Evolutionary conservation across 2,888 invertebrate genomes (phyloP).

Genomic region (Eupithecia subumbrata): DNA sequence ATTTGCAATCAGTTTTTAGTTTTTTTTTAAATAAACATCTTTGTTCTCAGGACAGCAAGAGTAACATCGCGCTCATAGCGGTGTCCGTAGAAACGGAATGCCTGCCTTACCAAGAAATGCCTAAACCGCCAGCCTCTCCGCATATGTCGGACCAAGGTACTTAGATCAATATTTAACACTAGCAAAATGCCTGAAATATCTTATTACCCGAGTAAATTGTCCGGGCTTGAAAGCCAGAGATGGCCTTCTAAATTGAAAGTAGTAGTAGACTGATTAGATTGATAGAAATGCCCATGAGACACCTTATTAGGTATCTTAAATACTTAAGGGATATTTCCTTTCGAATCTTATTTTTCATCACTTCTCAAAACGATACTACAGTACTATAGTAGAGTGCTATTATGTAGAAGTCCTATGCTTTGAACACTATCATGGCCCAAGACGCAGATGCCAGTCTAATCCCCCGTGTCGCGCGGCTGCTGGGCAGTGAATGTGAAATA

Average conservation of each 20-base stretch:
- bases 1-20: not conserved
- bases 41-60: slow-evolving; percentile 51
- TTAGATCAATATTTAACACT: not conserved
- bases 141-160: slow-evolving; percentile 58
- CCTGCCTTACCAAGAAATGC: slow-evolving; percentile 44
- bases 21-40: not conserved
- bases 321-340: too few relatives aligned
- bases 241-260: not conserved
- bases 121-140: slow-evolving; percentile 49
- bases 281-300: not conserved
- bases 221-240: not conserved
- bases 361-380: too few relatives aligned
- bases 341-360: not conserved
- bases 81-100: slow-evolving; percentile 60
- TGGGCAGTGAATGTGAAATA: too few relatives aligned
- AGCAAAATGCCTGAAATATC: not conserved
- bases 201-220: too few relatives aligned
- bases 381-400: too few relatives aligned
- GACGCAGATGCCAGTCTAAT: too few relatives aligned
- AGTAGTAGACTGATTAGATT: not conserved
- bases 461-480: too few relatives aligned
- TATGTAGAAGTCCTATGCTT: too few relatives aligned
- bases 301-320: not conserved
- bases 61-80: slow-evolving; percentile 34
- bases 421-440: too few relatives aligned